phyloP scores from a whole-genome alignment of 2,888 invertebrate species.

The Cheilosia vernalis region DNA sequence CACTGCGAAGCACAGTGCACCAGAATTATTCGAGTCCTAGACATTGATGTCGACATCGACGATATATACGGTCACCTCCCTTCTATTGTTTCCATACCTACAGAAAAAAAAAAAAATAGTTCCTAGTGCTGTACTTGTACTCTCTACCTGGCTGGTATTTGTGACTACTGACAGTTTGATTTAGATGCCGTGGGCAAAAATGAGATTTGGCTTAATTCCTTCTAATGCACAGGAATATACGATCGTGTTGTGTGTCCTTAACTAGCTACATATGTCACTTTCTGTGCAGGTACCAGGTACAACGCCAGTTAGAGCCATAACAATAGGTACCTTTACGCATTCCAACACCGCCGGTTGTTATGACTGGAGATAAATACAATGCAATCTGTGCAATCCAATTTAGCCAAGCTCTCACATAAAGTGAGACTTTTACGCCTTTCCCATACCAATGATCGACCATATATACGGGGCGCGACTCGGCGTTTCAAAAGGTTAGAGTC shows the following conservation, averaged over 20 bases:
- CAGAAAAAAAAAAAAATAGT: no score
- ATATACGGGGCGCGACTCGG: neutral
- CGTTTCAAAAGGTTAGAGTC: slow-evolving; percentile 35
- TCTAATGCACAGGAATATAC: slow-evolving; percentile 42
- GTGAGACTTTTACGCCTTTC: slow-evolving; percentile 40
- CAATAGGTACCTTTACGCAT: slow-evolving; percentile 55
- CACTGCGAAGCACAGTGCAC: neutral
- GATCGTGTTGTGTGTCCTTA: slow-evolving; percentile 39
- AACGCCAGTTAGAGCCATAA: slow-evolving; percentile 22
- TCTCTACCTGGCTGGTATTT: slow-evolving; percentile 14
- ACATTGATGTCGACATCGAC: slow-evolving; percentile 34
- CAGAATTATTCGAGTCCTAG: slow-evolving; percentile 52
- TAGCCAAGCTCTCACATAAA: slow-evolving; percentile 50
- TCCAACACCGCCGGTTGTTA: slow-evolving; percentile 55
- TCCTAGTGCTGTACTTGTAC: neutral
- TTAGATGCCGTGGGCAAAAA: slow-evolving; percentile 70
- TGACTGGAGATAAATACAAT: slow-evolving; percentile 70
- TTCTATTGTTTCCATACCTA: neutral
- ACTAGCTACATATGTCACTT: slow-evolving; percentile 63
- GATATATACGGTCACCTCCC: slow-evolving; percentile 8
- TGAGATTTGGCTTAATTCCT: slow-evolving; percentile 69
- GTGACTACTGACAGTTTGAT: slow-evolving; percentile 65
- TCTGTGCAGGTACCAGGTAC: slow-evolving; percentile 3
- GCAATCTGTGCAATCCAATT: slow-evolving; percentile 73
- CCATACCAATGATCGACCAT: neutral